Evolutionary conservation across 2,113 vertebrate genomes (phyloP).

Genomic region (Balaenoptera acutorostrata): DNA sequence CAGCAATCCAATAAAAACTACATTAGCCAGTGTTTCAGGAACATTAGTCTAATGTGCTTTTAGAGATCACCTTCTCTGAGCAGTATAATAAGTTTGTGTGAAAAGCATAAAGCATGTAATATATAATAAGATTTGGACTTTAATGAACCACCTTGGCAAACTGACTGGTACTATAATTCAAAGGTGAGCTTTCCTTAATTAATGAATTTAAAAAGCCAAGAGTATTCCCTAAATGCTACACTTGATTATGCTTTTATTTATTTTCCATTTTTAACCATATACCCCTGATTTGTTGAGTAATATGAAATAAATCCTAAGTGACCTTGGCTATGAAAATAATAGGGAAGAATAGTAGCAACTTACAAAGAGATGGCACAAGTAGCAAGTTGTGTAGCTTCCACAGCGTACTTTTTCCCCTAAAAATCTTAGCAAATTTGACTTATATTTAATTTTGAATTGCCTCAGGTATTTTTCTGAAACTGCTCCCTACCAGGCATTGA

Average conservation of each 20-base stretch:
- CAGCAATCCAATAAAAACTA: slow-evolving; percentile 88
- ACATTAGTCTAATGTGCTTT: slow-evolving; percentile 92
- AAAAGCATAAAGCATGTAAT: slow-evolving; percentile 94
- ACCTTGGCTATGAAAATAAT: slow-evolving; percentile 67
- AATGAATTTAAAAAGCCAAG: slow-evolving; percentile 75
- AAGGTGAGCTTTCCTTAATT: slow-evolving; percentile 76
- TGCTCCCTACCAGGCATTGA: too few species aligned
- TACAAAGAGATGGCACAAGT: slow-evolving; percentile 56
- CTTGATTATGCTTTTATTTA: slow-evolving; percentile 58
- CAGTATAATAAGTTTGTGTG: slow-evolving; percentile 93
- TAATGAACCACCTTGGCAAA: slow-evolving; percentile 90
- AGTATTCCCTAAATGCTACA: slow-evolving; percentile 34
- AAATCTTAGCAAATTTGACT: neutral
- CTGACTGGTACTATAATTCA: slow-evolving; percentile 78
- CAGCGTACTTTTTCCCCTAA: neutral
- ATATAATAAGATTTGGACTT: slow-evolving; percentile 93
- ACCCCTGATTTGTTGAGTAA: neutral
- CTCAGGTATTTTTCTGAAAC: neutral
- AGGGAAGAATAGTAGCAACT: slow-evolving; percentile 35
- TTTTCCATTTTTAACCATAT: slow-evolving; percentile 51
- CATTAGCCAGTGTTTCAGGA: slow-evolving; percentile 92
- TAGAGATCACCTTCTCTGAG: slow-evolving; percentile 91
- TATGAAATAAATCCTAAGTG: slow-evolving; percentile 56
- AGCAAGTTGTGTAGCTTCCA: neutral
- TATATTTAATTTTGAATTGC: neutral